Percentiles rank a stretch among this genome's conserved stretches.
phyloP scores from a whole-genome alignment of 2,888 invertebrate species.

The Xiphydria camelus region DNA sequence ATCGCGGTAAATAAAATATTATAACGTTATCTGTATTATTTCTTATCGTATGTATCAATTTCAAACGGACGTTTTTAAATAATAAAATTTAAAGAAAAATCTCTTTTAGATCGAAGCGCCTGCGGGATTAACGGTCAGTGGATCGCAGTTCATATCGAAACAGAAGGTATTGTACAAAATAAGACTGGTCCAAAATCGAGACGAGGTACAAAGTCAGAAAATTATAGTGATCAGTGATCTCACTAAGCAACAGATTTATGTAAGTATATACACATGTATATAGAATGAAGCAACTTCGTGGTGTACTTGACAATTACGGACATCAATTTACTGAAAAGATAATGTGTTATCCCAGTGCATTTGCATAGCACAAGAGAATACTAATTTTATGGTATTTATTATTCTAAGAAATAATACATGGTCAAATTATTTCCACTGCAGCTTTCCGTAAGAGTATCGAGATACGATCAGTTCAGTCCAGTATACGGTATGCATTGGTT shows the following conservation, averaged over 20 bases:
- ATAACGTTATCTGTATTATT: background rate
- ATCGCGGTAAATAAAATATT: background rate
- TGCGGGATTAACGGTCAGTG: slow-evolving; percentile 45
- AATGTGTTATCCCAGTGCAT: too few species aligned
- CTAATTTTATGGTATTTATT: slow-evolving; percentile 1
- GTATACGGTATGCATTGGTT: slow-evolving; percentile 50
- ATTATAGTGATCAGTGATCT: slow-evolving; percentile 46
- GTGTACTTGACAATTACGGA: too few species aligned
- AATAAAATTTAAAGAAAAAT: background rate
- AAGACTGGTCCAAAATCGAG: slow-evolving; percentile 44
- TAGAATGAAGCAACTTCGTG: background rate
- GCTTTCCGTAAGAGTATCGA: slow-evolving; percentile 47
- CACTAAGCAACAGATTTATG: slow-evolving; percentile 52
- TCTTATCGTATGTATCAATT: too few species aligned
- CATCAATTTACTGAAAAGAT: too few species aligned
- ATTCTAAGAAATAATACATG: slow-evolving; percentile 1
- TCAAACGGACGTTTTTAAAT: too few species aligned
- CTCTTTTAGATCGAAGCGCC: slow-evolving; percentile 43
- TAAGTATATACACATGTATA: too few species aligned
- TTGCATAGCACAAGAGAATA: background rate
- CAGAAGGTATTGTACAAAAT: slow-evolving; percentile 44
- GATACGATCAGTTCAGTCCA: slow-evolving; percentile 42
- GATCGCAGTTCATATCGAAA: slow-evolving; percentile 36
- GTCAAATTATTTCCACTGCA: too few species aligned
- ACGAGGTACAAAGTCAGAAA: slow-evolving; percentile 51